A percentile compares a stretch with the other conserved stretches of the same genome.
These are phyloP conservation scores for Exocentrus adspersus DNA, from an alignment of 2,888 invertebrate species.

Conservation along the genomic window DNA sequence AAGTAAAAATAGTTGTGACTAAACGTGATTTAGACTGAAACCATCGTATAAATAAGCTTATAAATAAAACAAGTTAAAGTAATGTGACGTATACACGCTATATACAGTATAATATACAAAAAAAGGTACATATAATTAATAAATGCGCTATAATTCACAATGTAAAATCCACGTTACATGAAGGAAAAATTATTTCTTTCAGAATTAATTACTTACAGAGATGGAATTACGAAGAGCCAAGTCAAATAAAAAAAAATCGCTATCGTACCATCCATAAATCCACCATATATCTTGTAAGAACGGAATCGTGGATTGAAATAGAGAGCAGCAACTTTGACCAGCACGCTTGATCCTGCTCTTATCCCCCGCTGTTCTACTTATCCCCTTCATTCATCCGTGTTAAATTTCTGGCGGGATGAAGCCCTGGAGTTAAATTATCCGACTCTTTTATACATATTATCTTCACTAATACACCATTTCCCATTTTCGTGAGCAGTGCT, in stretches of 20 bases:
- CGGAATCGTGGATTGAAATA: conserved; percentile 57
- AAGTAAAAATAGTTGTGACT: too few relatives aligned
- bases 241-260: conserved; percentile 53
- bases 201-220: too few relatives aligned
- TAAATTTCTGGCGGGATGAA: conserved; percentile 46
- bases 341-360: conserved; percentile 52
- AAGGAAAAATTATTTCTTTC: too few relatives aligned
- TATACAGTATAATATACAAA: too few relatives aligned
- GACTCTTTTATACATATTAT: conserved; percentile 46
- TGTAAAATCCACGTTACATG: too few relatives aligned
- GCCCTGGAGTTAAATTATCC: conserved; percentile 45
- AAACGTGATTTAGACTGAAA: too few relatives aligned
- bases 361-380: conserved; percentile 54
- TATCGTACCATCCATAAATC: conserved; percentile 55
- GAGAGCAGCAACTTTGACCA: conserved; percentile 56
- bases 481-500: conserved; percentile 36
- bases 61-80: too few relatives aligned
- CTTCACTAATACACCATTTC: conserved; percentile 35
- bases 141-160: too few relatives aligned
- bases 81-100: too few relatives aligned
- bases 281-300: conserved; percentile 54
- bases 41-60: too few relatives aligned
- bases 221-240: too few relatives aligned
- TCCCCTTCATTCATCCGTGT: conserved; percentile 57
- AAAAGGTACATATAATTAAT: too few relatives aligned